Evolutionary conservation across 2,797 vertebrate genomes (phyloP).

Genomic region (Onychomys arenicola): DNA sequence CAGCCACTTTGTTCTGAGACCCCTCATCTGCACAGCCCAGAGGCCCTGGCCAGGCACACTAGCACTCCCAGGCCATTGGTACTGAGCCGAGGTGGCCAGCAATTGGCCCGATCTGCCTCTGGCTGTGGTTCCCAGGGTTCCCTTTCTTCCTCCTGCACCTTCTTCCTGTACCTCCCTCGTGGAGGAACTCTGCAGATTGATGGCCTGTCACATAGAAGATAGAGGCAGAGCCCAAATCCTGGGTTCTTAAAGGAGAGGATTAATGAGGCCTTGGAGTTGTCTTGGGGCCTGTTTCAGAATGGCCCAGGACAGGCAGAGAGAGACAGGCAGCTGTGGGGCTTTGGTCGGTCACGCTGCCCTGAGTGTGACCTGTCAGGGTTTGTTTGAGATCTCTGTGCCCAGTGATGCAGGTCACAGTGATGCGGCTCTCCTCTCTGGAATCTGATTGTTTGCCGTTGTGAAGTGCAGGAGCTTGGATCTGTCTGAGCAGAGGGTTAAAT

Average conservation of each 20-base stretch:
- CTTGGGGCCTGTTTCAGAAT: conserved; percentile 35
- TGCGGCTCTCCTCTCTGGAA: conserved; percentile 71
- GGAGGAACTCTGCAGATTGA: conserved; percentile 45
- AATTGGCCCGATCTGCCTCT: not conserved
- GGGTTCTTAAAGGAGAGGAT: conserved; percentile 54
- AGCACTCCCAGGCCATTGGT: accelerated
- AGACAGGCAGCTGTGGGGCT: conserved; percentile 33
- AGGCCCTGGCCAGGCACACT: not conserved
- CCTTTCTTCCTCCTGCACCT: not conserved
- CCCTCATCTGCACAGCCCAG: not conserved
- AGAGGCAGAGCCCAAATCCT: conserved; percentile 27
- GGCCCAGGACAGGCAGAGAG: not conserved
- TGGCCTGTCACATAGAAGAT: conserved; percentile 49
- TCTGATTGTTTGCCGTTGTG: conserved; percentile 79
- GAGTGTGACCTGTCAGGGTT: conserved; percentile 77
- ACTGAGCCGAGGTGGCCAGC: too few relatives aligned
- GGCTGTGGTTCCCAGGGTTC: not conserved
- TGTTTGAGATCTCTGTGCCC: conserved; percentile 75
- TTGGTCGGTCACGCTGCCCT: conserved; percentile 75
- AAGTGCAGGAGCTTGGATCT: conserved; percentile 78
- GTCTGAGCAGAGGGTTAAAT: conserved; percentile 83
- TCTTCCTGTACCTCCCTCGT: not conserved
- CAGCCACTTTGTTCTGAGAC: not conserved
- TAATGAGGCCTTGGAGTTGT: conserved; percentile 60
- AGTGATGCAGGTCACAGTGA: conserved; percentile 64